Conservation (phyloP, 2,888 invertebrate species). For the Rhopalosiphum nymphaeae region DNA sequence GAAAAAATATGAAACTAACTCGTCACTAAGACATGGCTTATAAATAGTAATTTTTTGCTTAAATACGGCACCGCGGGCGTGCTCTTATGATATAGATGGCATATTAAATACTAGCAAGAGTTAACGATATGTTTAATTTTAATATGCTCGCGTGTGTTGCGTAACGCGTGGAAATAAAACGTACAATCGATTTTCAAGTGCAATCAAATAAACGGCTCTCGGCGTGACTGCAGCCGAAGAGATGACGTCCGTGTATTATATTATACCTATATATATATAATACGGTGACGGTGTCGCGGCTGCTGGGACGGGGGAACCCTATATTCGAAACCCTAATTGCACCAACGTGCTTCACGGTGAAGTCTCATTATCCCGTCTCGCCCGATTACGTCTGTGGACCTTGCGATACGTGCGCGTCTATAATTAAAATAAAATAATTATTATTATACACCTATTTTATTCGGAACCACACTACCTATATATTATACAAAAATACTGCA, state of each 20-base stretch:
- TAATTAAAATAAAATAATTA: background rate
- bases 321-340: slow-evolving; percentile 24
- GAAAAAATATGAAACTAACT: background rate
- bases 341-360: background rate
- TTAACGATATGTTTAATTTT: background rate
- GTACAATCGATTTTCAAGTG: slow-evolving; percentile 14
- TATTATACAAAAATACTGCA: background rate
- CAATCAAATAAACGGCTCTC: slow-evolving; percentile 16
- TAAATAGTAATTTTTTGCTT: background rate
- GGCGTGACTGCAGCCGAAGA: background rate
- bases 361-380: slow-evolving; percentile 35
- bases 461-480: background rate
- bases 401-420: background rate
- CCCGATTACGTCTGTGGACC: background rate
- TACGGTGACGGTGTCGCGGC: background rate
- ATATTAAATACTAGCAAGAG: background rate
- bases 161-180: background rate
- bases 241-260: background rate
- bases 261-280: background rate
- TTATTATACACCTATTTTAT: background rate
- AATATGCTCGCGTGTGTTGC: background rate
- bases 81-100: background rate
- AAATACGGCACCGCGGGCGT: background rate
- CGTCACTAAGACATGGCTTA: background rate
- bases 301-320: background rate